phyloP scores from a whole-genome alignment of 2,113 vertebrate genomes.

The Haemorhous mexicanus region DNA sequence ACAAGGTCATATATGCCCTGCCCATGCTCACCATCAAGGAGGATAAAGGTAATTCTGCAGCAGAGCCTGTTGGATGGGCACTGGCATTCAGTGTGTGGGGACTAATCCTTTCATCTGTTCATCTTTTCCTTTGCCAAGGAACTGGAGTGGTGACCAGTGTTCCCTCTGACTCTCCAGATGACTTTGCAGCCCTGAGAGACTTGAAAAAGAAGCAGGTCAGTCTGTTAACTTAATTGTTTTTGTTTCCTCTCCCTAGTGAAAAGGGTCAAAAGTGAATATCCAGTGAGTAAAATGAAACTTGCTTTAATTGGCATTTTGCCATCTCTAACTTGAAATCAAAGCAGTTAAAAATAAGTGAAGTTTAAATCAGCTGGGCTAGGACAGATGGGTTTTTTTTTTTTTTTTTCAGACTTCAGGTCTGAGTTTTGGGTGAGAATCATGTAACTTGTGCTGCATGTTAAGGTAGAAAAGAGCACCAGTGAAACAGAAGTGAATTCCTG shows the following conservation, averaged over 20 bases:
- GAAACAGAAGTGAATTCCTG: neutral
- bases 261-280: neutral
- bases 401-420: neutral
- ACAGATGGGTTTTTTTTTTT: neutral
- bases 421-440: neutral
- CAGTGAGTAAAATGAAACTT: neutral
- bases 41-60: slow-evolving; percentile 87
- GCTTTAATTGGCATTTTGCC: neutral
- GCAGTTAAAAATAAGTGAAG: neutral
- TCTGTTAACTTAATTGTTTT: neutral
- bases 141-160: slow-evolving; percentile 97
- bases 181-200: slow-evolving; percentile 91
- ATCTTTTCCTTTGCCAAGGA: slow-evolving; percentile 69
- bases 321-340: neutral
- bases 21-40: slow-evolving; percentile 99
- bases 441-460: neutral
- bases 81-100: rapidly evolving
- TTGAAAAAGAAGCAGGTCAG: slow-evolving; percentile 94
- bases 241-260: neutral
- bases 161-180: slow-evolving; percentile 95
- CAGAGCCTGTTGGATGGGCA: neutral
- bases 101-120: neutral
- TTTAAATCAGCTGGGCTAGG: neutral
- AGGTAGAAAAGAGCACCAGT: neutral
- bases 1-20: slow-evolving; percentile 88